A percentile compares a stretch with the other conserved stretches of the same genome.
Conservation (phyloP, 2,113 vertebrate genomes). For the Dromaius novaehollandiae region DNA sequence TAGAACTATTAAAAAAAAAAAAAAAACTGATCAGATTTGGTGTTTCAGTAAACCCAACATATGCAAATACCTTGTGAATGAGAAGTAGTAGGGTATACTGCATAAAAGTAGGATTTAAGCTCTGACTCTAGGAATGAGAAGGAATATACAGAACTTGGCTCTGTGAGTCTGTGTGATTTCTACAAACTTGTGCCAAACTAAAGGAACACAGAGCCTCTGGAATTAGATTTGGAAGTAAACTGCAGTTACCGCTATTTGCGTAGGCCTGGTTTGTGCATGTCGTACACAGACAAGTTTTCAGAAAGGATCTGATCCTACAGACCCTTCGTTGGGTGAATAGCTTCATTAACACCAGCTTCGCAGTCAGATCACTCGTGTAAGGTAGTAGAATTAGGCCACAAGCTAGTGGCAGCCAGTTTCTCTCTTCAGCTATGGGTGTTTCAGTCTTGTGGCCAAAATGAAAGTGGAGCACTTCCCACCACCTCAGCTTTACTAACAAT, state of each 20-base stretch:
- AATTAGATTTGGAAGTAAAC: background rate
- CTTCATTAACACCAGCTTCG: rapidly evolving
- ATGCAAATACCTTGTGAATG: background rate
- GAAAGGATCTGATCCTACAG: background rate
- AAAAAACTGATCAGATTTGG: background rate
- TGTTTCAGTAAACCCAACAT: background rate
- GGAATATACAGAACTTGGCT: background rate
- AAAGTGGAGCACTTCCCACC: background rate
- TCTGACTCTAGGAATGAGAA: background rate
- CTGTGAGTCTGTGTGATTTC: background rate
- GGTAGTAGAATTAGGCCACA: background rate
- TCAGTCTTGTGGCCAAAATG: background rate
- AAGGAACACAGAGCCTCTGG: background rate
- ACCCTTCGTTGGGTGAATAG: background rate
- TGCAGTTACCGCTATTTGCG: background rate
- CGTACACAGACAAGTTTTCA: background rate
- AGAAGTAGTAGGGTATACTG: background rate
- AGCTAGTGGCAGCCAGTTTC: background rate
- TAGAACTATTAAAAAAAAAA: background rate
- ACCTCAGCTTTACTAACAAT: background rate
- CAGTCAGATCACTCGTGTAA: background rate
- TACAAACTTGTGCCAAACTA: background rate
- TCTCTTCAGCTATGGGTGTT: background rate
- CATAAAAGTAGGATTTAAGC: background rate
- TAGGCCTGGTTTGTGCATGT: background rate